Base-by-base conservation (phyloP, 1,140 invertebrate species). In the Mylabris phalerata region DNA sequence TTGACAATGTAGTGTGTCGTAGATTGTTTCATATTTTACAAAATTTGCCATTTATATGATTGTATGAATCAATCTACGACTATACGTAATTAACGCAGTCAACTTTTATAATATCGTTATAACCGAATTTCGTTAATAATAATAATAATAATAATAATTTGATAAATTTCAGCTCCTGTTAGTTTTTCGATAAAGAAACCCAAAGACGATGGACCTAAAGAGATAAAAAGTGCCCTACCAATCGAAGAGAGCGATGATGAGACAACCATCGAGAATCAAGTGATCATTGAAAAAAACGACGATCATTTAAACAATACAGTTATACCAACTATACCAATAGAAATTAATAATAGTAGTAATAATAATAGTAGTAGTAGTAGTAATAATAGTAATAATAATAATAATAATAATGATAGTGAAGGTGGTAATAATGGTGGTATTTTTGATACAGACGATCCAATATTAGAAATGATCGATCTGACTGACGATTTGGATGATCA, bases 161-260 rank as follows among this genome's bases (percentile, higher is more conserved):
- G 4, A 24, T 32, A 13, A 26, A 27, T 63, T 65, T 46, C 48
- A 83, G 81, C 80, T 0, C 86, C 87, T 0, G 87, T 90, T 4
- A 86, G 85, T 51, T 92, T 91, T 70, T 90, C 88, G 0, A 90
- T 92, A 26, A 89, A 89, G 70, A 86, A 89, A 61, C 81, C 84
- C 0, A 90, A 90, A 72, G 80, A 82, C 0, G 86, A 88, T 59
- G 74, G 78, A 0, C 78, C 80, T 3, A 76, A 87, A 4, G 79
- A 80, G 27, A 81, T 87, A 32, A 88, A 85, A 67, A 81, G 85
- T 41, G 84, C 84, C 1, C 65, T 90, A 13, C 85, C 84, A 0
- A 56, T 80, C n/a, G 88, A 89, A 67, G 88, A 90, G 65, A 86
- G 83, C 10, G 87, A 87, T 57, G 86, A 88, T 1, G 84, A 4